These are phyloP conservation scores for Grus americana DNA, from an alignment of 2,113 vertebrate genomes.

Conservation along the genomic window DNA sequence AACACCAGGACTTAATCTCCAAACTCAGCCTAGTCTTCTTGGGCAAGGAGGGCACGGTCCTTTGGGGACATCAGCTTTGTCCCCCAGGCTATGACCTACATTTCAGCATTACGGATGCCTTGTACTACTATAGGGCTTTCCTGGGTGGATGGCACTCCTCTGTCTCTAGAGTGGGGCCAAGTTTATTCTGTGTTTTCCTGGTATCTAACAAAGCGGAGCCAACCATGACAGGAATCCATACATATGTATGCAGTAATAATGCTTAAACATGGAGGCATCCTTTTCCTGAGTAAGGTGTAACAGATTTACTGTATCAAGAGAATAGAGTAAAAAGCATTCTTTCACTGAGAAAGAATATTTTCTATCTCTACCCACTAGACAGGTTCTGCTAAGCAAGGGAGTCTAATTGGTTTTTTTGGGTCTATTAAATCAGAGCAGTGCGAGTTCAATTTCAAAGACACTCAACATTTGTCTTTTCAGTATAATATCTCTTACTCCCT, in stretches of 20 bases:
- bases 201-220: background rate
- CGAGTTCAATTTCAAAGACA: constrained; percentile 15
- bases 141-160: background rate
- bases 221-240: background rate
- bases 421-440: constrained; percentile 59
- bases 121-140: background rate
- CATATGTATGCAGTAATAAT: background rate
- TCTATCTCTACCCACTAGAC: constrained; percentile 1
- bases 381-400: constrained; percentile 61
- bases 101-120: background rate
- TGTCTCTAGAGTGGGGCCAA: background rate
- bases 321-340: constrained; percentile 39
- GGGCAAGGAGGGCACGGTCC: background rate
- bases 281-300: constrained; percentile 42
- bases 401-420: constrained; percentile 39
- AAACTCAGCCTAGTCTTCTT: background rate
- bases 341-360: background rate
- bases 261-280: background rate
- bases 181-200: background rate
- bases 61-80: background rate
- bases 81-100: background rate
- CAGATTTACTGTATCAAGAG: constrained; percentile 15
- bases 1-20: background rate
- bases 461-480: background rate
- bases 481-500: constrained; percentile 10